Base-by-base conservation (phyloP, 2,797 vertebrate genomes). In the Crax fasciolata region DNA sequence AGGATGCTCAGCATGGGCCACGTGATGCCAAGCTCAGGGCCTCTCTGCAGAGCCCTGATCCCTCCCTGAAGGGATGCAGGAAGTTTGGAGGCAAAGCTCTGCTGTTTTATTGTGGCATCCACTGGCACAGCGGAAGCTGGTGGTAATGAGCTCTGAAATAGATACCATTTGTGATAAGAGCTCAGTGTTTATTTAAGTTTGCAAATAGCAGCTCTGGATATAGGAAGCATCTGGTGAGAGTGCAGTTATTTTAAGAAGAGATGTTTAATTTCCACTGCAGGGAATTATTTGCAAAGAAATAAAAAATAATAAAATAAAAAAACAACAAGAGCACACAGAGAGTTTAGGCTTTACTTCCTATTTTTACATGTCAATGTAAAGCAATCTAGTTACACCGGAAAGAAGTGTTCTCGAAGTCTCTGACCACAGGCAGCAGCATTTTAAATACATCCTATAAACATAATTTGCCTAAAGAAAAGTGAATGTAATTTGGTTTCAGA, bases 191-290 rank as follows among this genome's bases (percentile, higher is more conserved):
- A 41, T 63, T 84, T 67, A 90, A 87, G 48, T 25, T 74, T 52
- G 30, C 49, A 71, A 79, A 74, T 7, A 90, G 59, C 52, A 90
- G 3, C 24, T 70, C 77, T 84, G 32, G 38, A 63, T 87, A 46
- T 35, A 65, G 44, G 74, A 67, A 61, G 41, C 12, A 61, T 14
- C 13, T 2, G 0, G n/a, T 9, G 39, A 90, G 25, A 68, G 38
- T 24, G 16, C 13, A 61, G 65, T 28, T 77, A 89, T 86, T 93
- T 81, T 93, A 86, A 89, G 80, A 84, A 63, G 67, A 93, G 82
- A 85, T 85, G n/a, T 39, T 74, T 83, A 23, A 75, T 93, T 92
- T 61, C 24, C 10, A 75, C 46, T 63, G 59, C 38, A 59, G 43
- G 28, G 35, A 75, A 14, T 77, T 65, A 24, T 21, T 78, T 68